Conservation (phyloP, 1,140 invertebrate species). For the Scaptomyza pallida region DNA sequence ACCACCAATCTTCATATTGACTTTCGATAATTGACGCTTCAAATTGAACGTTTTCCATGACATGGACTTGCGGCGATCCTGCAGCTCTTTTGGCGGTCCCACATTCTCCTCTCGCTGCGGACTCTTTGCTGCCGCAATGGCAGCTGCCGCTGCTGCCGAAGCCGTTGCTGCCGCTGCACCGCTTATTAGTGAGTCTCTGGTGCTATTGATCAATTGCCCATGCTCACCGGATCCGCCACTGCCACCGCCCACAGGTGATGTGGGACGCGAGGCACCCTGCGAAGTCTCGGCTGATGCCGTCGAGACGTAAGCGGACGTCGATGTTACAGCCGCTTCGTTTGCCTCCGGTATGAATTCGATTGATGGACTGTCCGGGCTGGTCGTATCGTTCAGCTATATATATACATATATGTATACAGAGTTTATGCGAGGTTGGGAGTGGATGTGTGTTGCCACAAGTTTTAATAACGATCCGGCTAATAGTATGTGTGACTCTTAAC, state of each 20-base stretch:
- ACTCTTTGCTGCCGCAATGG: constrained; percentile 63
- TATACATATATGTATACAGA: constrained; percentile 46
- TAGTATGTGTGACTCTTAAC: constrained; percentile 20
- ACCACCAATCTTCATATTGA: constrained; percentile 89
- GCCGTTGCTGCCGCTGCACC: constrained; percentile 39
- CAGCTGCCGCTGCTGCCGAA: constrained; percentile 22
- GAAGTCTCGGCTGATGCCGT: constrained; percentile 1
- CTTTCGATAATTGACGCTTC: constrained; percentile 91
- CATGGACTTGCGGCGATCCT: constrained; percentile 85
- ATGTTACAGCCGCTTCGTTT: constrained; percentile 37
- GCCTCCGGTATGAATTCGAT: constrained; percentile 78
- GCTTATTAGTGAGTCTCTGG: constrained; percentile 49
- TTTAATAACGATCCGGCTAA: constrained; percentile 27
- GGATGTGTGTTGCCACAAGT: constrained; percentile 23
- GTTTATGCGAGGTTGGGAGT: constrained; percentile 31
- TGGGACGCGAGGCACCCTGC: constrained; percentile 53
- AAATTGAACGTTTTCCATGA: constrained; percentile 90
- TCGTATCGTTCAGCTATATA: constrained; percentile 80
- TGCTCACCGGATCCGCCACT: constrained; percentile 8
- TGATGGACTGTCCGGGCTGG: constrained; percentile 80
- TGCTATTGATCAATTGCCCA: constrained; percentile 56
- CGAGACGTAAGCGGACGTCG: constrained; percentile 17
- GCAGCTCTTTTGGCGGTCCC: constrained; percentile 60
- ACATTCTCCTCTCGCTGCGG: constrained; percentile 63
- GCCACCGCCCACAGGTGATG: constrained; percentile 51